A percentile compares a stretch with the other conserved stretches of the same genome.
Conservation (phyloP, 2,888 invertebrate genomes). For the Morpho helenor region DNA sequence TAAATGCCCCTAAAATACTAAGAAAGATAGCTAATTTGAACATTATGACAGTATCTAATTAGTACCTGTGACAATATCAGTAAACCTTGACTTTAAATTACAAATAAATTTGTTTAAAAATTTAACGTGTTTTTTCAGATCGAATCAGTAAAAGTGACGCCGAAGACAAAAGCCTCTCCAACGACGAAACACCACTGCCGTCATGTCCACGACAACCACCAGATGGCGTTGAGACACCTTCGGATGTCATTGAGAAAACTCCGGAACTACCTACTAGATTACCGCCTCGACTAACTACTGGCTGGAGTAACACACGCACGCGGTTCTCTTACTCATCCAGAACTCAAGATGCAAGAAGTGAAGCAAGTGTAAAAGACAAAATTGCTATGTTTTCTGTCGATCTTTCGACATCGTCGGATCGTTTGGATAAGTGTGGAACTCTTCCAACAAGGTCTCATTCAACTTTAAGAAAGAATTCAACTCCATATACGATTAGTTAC, state of each 20-base stretch:
- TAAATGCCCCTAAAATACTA: too few species aligned
- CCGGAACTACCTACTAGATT: slow-evolving; percentile 59
- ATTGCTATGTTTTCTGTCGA: slow-evolving; percentile 91
- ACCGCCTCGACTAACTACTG: slow-evolving; percentile 53
- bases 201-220: slow-evolving; percentile 87
- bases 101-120: neutral
- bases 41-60: too few species aligned
- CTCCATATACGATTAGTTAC: slow-evolving; percentile 48
- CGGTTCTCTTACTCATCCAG: slow-evolving; percentile 72
- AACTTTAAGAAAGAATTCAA: slow-evolving; percentile 49
- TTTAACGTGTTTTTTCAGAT: slow-evolving; percentile 46
- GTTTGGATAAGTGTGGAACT: slow-evolving; percentile 65
- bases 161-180: slow-evolving; percentile 72
- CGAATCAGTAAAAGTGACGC: slow-evolving; percentile 67
- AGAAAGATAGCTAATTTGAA: too few species aligned
- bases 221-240: slow-evolving; percentile 90
- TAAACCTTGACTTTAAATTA: neutral
- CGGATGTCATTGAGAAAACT: slow-evolving; percentile 81
- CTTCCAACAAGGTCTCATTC: slow-evolving; percentile 52
- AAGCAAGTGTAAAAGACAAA: slow-evolving; percentile 90
- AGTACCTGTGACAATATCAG: too few species aligned
- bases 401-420: slow-evolving; percentile 56
- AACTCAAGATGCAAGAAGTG: slow-evolving; percentile 88
- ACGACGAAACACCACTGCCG: slow-evolving; percentile 69
- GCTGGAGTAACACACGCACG: slow-evolving; percentile 51